Conservation (phyloP, 1,140 invertebrate species). For the Campodea augens region DNA sequence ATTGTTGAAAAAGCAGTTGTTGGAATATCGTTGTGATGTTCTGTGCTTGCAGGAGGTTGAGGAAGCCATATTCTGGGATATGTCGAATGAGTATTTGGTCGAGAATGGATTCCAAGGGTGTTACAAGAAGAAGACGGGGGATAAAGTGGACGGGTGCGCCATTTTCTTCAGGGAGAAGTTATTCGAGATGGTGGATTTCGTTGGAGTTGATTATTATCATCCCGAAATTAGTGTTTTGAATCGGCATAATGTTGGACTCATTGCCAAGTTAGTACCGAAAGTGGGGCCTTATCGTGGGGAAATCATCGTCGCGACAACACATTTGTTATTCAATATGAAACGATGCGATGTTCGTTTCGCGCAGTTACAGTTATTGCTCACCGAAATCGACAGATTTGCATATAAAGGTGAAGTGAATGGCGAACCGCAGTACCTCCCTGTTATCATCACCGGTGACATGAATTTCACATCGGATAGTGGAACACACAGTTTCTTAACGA, state of each 20-base stretch:
- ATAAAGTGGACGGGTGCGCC: slow-evolving; percentile 59
- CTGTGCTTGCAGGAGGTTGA: slow-evolving; percentile 76
- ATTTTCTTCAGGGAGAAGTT: slow-evolving; percentile 48
- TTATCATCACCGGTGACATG: slow-evolving; percentile 76
- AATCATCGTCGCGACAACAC: slow-evolving; percentile 72
- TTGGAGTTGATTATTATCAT: slow-evolving; percentile 38
- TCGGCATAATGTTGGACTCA: slow-evolving; percentile 69
- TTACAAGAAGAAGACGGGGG: slow-evolving; percentile 53
- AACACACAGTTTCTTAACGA: slow-evolving; percentile 48
- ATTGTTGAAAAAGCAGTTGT: slow-evolving; percentile 49
- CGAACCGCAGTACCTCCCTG: slow-evolving; percentile 36
- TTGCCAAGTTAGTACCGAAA: slow-evolving; percentile 44
- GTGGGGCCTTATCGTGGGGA: too few relatives aligned
- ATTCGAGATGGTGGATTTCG: slow-evolving; percentile 39
- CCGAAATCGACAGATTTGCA: background rate
- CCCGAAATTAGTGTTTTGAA: slow-evolving; percentile 37
- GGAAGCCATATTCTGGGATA: too few relatives aligned
- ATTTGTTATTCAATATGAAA: slow-evolving; percentile 80
- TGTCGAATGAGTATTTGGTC: too few relatives aligned
- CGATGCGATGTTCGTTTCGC: slow-evolving; percentile 72
- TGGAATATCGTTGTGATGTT: slow-evolving; percentile 48
- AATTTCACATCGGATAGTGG: slow-evolving; percentile 53
- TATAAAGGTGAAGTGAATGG: background rate
- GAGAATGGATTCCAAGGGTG: slow-evolving; percentile 40
- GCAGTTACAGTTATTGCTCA: slow-evolving; percentile 47